Evolutionary conservation across 1,140 invertebrate species (phyloP), one percentile per base, ranked within the genome.

Genomic region (Lepidostoma basale): DNA sequence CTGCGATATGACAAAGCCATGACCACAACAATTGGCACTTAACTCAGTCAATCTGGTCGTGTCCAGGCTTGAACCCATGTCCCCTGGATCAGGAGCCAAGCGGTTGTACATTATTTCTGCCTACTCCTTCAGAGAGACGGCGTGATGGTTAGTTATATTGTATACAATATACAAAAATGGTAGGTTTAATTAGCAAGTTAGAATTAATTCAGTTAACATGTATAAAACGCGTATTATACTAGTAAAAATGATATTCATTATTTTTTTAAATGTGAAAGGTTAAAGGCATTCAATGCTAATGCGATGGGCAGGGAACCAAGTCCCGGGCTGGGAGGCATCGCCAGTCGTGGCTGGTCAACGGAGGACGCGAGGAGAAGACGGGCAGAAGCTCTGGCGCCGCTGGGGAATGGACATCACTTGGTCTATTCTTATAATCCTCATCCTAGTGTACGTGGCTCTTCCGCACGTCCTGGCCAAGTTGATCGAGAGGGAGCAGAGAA

Each of bases 221-320:
- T 36, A 36, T 36, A 12, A 36, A 36, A n/a, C 14, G 33, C 33
- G 33, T n/a, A 36, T 36, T n/a, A 5, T n/a, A 36, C 2, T n/a
- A 36, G 33, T 36, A 5, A n/a, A n/a, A n/a, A n/a, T n/a, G n/a
- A n/a, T n/a, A 36, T 9, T 2, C 14, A 12, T 36, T 6, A 36
- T 23, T 23, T 10, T 22, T 49, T 10, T 49, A 20, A 12, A 16
- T n/a, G 23, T 26, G 14, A 63, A 66, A 70, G 62, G 69, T 67
- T 4, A 9, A 49, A 2, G 14, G 40, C 40, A 70, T 70, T 70
- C 33, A 67, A 70, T 70, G 69, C 59, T 56, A 70, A 70, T 18
- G 42, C 18, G 42, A 5, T 14, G 14, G 14, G 42, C 42, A 14
- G 18, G 42, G 5, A 14, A 44, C 45, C 45, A 49, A 22, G 45